Evolutionary conservation across 2,888 invertebrate genomes (phyloP).

Genomic region (Drosophila borborema): DNA sequence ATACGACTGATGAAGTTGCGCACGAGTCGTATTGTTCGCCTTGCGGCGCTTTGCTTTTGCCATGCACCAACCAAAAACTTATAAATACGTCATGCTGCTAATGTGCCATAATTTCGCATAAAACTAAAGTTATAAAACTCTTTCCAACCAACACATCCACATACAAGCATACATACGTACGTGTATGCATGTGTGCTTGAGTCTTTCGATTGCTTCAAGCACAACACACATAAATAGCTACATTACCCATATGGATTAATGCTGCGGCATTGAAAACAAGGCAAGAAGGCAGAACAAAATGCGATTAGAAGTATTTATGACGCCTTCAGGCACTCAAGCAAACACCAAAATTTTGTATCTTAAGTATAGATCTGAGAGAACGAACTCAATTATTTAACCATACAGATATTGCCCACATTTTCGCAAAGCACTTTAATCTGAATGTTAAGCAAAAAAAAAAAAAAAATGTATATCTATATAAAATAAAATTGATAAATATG

Average conservation of each 20-base stretch:
- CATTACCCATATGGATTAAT: slow-evolving; percentile 41
- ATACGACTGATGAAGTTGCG: slow-evolving; percentile 48
- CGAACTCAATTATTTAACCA: background rate
- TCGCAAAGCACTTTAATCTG: background rate
- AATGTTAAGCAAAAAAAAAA: background rate
- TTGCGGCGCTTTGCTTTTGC: slow-evolving; percentile 51
- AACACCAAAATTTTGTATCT: background rate
- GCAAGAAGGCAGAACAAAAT: slow-evolving; percentile 5
- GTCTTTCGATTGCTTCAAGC: slow-evolving; percentile 21
- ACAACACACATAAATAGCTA: slow-evolving; percentile 37
- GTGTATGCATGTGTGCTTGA: slow-evolving; percentile 5
- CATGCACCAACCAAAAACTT: slow-evolving; percentile 64
- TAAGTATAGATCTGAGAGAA: background rate
- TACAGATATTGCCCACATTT: background rate
- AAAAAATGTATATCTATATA: background rate
- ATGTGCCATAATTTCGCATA: slow-evolving; percentile 67
- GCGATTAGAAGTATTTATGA: slow-evolving; percentile 23
- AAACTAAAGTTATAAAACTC: slow-evolving; percentile 46
- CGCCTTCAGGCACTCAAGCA: background rate
- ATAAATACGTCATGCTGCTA: slow-evolving; percentile 68
- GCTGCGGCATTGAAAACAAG: slow-evolving; percentile 4
- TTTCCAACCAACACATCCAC: background rate
- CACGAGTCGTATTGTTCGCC: slow-evolving; percentile 57
- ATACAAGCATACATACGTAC: background rate
- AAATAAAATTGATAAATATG: too few relatives aligned